A percentile compares a stretch with the other conserved stretches of the same genome.
Conservation (phyloP, 2,888 invertebrate genomes). For the Junonia oenone region DNA sequence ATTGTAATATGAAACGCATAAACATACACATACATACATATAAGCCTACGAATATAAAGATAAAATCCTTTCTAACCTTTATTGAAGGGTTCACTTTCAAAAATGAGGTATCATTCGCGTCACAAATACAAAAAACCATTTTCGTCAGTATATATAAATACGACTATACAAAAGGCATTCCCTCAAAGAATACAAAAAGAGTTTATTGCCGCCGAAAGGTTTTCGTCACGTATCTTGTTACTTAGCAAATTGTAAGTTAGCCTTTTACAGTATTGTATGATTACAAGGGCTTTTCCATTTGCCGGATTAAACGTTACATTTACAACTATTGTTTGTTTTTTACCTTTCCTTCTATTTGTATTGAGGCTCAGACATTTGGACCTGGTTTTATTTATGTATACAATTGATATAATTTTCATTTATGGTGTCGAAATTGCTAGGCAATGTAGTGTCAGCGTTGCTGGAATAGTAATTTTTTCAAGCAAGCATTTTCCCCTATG, state of each 20-base stretch:
- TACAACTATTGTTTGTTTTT: not conserved
- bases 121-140: slow-evolving; percentile 5
- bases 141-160: slow-evolving; percentile 7
- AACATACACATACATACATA: too few relatives aligned
- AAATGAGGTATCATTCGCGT: not conserved
- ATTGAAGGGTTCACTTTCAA: not conserved
- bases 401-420: not conserved
- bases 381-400: not conserved
- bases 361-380: not conserved
- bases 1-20: too few relatives aligned
- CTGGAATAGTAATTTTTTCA: too few relatives aligned
- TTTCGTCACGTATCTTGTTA: slow-evolving; percentile 17
- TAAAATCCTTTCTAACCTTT: too few relatives aligned
- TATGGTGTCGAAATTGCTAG: not conserved
- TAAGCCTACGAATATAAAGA: too few relatives aligned
- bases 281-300: not conserved
- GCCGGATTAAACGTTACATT: not conserved
- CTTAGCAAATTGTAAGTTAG: slow-evolving; percentile 21
- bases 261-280: slow-evolving; percentile 6
- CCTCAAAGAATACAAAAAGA: slow-evolving; percentile 6
- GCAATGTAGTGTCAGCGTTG: too few relatives aligned
- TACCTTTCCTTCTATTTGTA: too few relatives aligned
- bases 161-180: slow-evolving; percentile 5
- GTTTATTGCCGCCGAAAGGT: slow-evolving; percentile 8
- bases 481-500: too few relatives aligned